Percentiles rank a stretch among this genome's conserved stretches.
These are phyloP conservation scores for Apodemus sylvaticus DNA, from an alignment of 2,113 vertebrate genomes.

Conservation along the genomic window DNA sequence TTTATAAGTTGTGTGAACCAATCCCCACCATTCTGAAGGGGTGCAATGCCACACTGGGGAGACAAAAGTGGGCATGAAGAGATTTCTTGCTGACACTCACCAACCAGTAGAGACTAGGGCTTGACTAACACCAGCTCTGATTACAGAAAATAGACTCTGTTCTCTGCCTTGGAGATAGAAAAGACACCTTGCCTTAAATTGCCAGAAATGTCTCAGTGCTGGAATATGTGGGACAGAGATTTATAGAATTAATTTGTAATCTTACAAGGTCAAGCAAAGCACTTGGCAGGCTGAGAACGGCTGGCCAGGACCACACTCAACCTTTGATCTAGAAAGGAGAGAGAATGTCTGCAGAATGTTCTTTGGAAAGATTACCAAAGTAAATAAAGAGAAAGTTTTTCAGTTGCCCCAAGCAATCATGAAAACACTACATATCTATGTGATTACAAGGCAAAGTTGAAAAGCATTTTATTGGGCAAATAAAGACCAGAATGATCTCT, in stretches of 20 bases:
- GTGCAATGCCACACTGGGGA: background rate
- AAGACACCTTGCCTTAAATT: background rate
- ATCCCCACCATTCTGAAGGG: background rate
- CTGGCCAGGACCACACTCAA: constrained; percentile 13
- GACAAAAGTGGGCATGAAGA: background rate
- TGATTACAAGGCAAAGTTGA: constrained; percentile 65
- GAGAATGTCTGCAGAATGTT: constrained; percentile 29
- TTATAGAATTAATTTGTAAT: constrained; percentile 62
- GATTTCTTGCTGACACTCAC: background rate
- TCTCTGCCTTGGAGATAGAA: background rate
- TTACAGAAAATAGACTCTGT: background rate
- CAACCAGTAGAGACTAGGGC: background rate
- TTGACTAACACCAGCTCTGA: background rate
- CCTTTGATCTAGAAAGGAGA: constrained; percentile 49
- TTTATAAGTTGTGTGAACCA: background rate
- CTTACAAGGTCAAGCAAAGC: constrained; percentile 53
- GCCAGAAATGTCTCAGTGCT: constrained; percentile 10
- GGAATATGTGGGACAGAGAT: constrained; percentile 11
- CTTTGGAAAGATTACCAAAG: constrained; percentile 70
- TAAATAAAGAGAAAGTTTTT: constrained; percentile 71
- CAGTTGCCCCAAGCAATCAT: constrained; percentile 71
- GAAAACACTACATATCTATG: constrained; percentile 76
- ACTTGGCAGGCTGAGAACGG: constrained; percentile 38
- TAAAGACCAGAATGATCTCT: constrained; percentile 55
- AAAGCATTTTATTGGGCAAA: constrained; percentile 75